phyloP scores from a whole-genome alignment of 2,888 invertebrate genomes.

The Heteromyza rotundicornis region DNA sequence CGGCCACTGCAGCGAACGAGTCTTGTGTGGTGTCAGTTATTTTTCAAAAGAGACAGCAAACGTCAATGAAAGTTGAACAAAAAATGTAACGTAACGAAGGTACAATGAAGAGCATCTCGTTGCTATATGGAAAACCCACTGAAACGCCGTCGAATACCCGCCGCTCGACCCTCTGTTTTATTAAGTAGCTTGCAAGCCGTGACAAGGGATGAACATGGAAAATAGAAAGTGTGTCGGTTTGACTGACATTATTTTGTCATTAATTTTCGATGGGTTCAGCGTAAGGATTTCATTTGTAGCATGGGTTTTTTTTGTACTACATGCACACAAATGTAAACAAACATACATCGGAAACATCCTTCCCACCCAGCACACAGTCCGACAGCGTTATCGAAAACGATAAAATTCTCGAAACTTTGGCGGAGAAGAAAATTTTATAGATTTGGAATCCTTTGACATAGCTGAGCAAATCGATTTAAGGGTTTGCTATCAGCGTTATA shows the following conservation, averaged over 20 bases:
- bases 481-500: too few species aligned
- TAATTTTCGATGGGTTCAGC: constrained; percentile 52
- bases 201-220: constrained; percentile 48
- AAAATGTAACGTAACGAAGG: constrained; percentile 15
- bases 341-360: too few species aligned
- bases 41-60: constrained; percentile 53
- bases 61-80: constrained; percentile 44
- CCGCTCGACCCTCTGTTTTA: not conserved
- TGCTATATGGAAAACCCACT: not conserved
- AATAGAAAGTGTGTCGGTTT: constrained; percentile 36
- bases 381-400: too few species aligned
- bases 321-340: not conserved
- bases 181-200: constrained; percentile 33
- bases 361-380: too few species aligned
- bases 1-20: constrained; percentile 35
- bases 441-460: too few species aligned
- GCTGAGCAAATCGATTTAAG: too few species aligned
- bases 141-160: not conserved
- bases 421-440: too few species aligned
- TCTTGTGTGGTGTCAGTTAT: constrained; percentile 50
- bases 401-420: too few species aligned
- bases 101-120: constrained; percentile 9
- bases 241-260: constrained; percentile 60
- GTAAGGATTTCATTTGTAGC: constrained; percentile 29
- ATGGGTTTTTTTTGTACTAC: not conserved